These are phyloP conservation scores for Psettodes erumei DNA, from an alignment of 2,113 vertebrate genomes.

Conservation along the genomic window DNA sequence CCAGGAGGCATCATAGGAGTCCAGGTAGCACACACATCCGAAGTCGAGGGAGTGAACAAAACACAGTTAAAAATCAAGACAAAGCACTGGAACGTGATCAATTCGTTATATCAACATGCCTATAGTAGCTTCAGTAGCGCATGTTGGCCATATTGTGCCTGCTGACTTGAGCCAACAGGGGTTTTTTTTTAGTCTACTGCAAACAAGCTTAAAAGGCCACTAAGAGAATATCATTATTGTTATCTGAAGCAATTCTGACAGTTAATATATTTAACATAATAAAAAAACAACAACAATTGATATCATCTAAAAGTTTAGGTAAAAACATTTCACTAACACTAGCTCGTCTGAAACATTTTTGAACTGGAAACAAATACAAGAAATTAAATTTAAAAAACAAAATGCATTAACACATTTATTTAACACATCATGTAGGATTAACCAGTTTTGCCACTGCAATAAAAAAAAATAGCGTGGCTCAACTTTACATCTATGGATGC, in stretches of 20 bases:
- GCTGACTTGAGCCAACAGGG: constrained; percentile 40
- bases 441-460: constrained; percentile 26
- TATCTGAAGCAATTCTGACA: not conserved
- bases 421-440: constrained; percentile 27
- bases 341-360: constrained; percentile 36
- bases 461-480: constrained; percentile 20
- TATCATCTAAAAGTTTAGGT: not conserved
- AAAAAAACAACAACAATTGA: not conserved
- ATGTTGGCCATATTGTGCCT: constrained; percentile 23
- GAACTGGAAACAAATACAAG: constrained; percentile 38
- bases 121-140: constrained; percentile 1
- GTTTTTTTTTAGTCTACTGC: constrained; percentile 18
- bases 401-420: constrained; percentile 4
- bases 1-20: constrained; percentile 49
- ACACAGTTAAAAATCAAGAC: constrained; percentile 75
- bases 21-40: constrained; percentile 67
- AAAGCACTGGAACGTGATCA: constrained; percentile 14
- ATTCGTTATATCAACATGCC: constrained; percentile 45
- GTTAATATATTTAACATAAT: not conserved
- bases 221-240: not conserved
- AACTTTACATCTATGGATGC: constrained; percentile 31
- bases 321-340: constrained; percentile 1
- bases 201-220: constrained; percentile 12
- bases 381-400: constrained; percentile 16
- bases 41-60: constrained; percentile 72